Evolutionary conservation across 1,140 invertebrate species (phyloP).

Genomic region (Melitaea cinxia): DNA sequence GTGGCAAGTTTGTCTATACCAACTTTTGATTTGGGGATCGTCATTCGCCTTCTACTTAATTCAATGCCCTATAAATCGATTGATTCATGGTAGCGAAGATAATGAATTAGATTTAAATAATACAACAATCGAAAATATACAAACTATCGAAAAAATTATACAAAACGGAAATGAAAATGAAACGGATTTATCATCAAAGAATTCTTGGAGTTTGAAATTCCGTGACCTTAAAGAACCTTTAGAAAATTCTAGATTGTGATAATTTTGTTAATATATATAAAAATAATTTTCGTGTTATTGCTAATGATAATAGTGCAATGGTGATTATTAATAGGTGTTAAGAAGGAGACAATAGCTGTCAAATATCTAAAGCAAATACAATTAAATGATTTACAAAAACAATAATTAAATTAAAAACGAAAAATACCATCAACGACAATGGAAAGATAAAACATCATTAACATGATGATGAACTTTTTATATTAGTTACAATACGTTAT

Average conservation of each 20-base stretch:
- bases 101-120: neutral
- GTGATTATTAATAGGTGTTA: too few relatives aligned
- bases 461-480: too few relatives aligned
- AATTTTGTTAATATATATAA: neutral
- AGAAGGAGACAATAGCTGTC: too few relatives aligned
- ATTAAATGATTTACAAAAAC: too few relatives aligned
- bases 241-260: slow-evolving; percentile 60
- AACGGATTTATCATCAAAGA: slow-evolving; percentile 29
- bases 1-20: slow-evolving; percentile 72
- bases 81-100: slow-evolving; percentile 48
- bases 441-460: too few relatives aligned
- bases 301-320: too few relatives aligned
- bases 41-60: slow-evolving; percentile 58
- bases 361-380: too few relatives aligned
- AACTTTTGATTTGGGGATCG: slow-evolving; percentile 55
- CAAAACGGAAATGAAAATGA: too few relatives aligned
- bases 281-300: neutral
- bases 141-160: too few relatives aligned
- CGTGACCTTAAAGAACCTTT: slow-evolving; percentile 43
- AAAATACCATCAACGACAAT: too few relatives aligned
- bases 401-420: too few relatives aligned
- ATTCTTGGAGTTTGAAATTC: slow-evolving; percentile 57
- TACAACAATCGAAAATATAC: slow-evolving; percentile 7
- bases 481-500: too few relatives aligned
- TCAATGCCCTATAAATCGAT: slow-evolving; percentile 63